These are phyloP conservation scores for Elephantulus edwardii DNA, from an alignment of 2,113 vertebrate species.

Conservation along the genomic window DNA sequence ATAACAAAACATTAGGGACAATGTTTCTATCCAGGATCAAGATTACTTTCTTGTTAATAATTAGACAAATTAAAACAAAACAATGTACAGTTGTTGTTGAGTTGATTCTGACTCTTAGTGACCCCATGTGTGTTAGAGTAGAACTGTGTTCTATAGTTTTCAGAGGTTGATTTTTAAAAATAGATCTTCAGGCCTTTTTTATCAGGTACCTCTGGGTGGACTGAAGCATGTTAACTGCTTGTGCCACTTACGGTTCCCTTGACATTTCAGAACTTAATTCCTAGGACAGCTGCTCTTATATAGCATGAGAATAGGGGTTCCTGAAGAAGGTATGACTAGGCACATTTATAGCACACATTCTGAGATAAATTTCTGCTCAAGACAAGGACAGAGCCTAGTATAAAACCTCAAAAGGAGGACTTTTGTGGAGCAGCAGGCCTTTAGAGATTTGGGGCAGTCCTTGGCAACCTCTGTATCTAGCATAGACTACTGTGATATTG, in stretches of 20 bases:
- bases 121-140: too few relatives aligned
- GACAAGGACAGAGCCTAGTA: not conserved
- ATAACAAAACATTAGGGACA: not conserved
- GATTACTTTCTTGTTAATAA: not conserved
- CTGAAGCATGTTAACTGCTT: too few relatives aligned
- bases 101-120: too few relatives aligned
- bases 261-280: too few relatives aligned
- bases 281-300: too few relatives aligned
- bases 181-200: too few relatives aligned
- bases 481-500: not conserved
- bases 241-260: too few relatives aligned
- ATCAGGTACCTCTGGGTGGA: too few relatives aligned
- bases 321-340: not conserved
- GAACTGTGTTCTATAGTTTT: too few relatives aligned
- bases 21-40: slow-evolving; percentile 28
- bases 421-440: not conserved
- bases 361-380: not conserved
- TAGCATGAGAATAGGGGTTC: not conserved
- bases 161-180: too few relatives aligned
- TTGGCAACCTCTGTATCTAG: not conserved
- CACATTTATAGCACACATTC: not conserved
- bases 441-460: not conserved
- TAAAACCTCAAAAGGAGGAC: not conserved
- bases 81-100: too few relatives aligned
- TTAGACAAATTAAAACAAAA: not conserved